Evolutionary conservation across 2,888 invertebrate genomes (phyloP), one percentile per base, ranked within the genome.

Genomic region (Balanococcus diminutus): DNA sequence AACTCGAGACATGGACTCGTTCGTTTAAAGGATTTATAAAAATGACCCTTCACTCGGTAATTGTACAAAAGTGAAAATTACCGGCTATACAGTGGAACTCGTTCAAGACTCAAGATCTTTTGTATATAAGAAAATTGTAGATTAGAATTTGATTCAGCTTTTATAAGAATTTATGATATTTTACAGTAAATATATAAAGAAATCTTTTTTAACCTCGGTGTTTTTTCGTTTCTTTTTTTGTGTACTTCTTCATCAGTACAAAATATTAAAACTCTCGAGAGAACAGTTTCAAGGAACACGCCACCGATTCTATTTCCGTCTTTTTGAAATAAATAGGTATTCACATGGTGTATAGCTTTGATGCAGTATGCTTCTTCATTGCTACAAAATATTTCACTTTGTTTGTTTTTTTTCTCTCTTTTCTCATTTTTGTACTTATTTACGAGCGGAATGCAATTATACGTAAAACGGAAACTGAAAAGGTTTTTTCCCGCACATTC

Each of bases 141-240:
- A 67, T 67, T 67, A 79, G 36, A 36, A 36, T 79, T 79, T 36
- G 75, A 79, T 79, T 79, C 75, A 31, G 36, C 19, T 79, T 79
- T 36, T 79, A 79, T 79, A 25, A 79, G 36, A 79, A 79, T 79
- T 79, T 79, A 79, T 79, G 75, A 79, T 36, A n/a, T 79, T 72
- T 28, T 32, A 16, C 31, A 19, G 36, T 6, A 5, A n/a, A n/a
- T n/a, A n/a, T n/a, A n/a, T n/a, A n/a, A 8, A 36, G 36, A 31
- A 79, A 19, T 19, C 31, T 4, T 31, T 36, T 11, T 79, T 32
- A 6, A 16, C 61, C 11, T 22, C 3, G n/a, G 46, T 46, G 5
- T 46, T 46, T 46, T 46, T 16, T 3, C 46, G 8, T 51, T 51
- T 1, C 61, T 67, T 67, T 67, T 67, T 67, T 36, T 1, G 22